A percentile compares a stretch with the other conserved stretches of the same genome.
phyloP scores from a whole-genome alignment of 2,797 vertebrate species.

The Tolypeutes matacus region DNA sequence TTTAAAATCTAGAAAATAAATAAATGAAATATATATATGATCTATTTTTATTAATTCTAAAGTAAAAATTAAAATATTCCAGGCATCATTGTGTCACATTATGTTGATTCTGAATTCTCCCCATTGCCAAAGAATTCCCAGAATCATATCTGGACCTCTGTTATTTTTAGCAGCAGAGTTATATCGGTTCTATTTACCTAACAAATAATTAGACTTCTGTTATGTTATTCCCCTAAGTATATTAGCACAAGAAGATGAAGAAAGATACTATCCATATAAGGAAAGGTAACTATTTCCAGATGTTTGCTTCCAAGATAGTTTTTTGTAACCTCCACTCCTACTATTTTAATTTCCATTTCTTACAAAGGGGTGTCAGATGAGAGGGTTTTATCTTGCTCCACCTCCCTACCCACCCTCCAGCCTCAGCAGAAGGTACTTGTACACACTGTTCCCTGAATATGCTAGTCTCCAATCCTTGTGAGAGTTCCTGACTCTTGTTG shows the following conservation, averaged over 20 bases:
- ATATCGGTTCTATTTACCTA: slow-evolving; percentile 26
- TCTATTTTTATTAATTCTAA: slow-evolving; percentile 43
- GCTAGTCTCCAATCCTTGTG: background rate
- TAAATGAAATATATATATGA: background rate
- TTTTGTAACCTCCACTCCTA: slow-evolving; percentile 9
- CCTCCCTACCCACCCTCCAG: background rate
- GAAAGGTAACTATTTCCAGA: slow-evolving; percentile 65
- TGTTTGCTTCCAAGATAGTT: slow-evolving; percentile 16
- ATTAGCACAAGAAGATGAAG: background rate
- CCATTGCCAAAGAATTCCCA: background rate
- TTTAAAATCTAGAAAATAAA: slow-evolving; percentile 12
- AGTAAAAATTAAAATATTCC: background rate
- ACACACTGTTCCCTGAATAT: slow-evolving; percentile 61
- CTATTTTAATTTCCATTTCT: slow-evolving; percentile 1
- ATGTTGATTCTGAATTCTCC: background rate
- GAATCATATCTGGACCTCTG: background rate
- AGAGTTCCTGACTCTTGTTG: background rate
- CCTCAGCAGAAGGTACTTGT: background rate
- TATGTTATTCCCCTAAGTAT: background rate
- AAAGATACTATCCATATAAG: background rate
- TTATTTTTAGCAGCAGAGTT: slow-evolving; percentile 37
- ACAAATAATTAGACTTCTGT: background rate
- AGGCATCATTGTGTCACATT: background rate
- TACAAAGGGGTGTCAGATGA: slow-evolving; percentile 34
- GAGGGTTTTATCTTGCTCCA: background rate